Percentiles rank a stretch among this genome's conserved stretches.
Conservation (phyloP, 2,888 invertebrate species). For the Eulithis prunata region DNA sequence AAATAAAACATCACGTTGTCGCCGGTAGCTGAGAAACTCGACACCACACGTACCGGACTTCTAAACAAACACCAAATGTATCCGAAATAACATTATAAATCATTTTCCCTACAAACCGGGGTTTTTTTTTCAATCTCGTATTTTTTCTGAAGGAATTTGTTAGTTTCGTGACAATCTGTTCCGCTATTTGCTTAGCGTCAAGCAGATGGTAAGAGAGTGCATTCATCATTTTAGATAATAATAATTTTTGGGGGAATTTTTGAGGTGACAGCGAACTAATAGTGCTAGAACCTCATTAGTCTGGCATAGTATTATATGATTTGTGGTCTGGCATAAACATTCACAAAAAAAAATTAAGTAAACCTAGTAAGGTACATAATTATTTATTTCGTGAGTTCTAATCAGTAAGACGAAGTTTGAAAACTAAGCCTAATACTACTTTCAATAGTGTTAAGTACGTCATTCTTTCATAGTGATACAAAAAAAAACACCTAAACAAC, state of each 20-base stretch:
- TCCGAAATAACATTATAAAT: conserved; percentile 82
- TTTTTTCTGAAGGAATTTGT: conserved; percentile 78
- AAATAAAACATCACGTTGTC: conserved; percentile 51
- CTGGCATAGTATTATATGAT: too few relatives aligned
- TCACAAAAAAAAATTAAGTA: background rate
- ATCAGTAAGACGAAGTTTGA: too few relatives aligned
- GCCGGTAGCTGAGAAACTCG: conserved; percentile 59
- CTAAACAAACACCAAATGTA: conserved; percentile 75
- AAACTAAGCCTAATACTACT: too few relatives aligned
- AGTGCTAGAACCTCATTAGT: conserved; percentile 53
- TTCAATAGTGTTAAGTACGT: too few relatives aligned
- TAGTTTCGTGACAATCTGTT: conserved; percentile 82
- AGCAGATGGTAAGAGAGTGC: conserved; percentile 70
- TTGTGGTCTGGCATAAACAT: conserved; percentile 18
- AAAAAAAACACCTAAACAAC: too few relatives aligned
- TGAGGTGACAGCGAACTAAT: conserved; percentile 62
- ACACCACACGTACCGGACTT: conserved; percentile 61
- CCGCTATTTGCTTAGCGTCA: conserved; percentile 82
- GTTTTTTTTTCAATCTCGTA: conserved; percentile 59
- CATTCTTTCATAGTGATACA: too few relatives aligned
- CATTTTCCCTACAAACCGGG: conserved; percentile 64
- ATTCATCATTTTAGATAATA: conserved; percentile 73
- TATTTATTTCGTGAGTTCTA: too few relatives aligned
- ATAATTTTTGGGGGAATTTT: conserved; percentile 63
- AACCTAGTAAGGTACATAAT: too few relatives aligned